Evolutionary conservation across 1,140 invertebrate species (phyloP), one percentile per base, ranked within the genome.

Genomic region (Odontomachus brunneus): DNA sequence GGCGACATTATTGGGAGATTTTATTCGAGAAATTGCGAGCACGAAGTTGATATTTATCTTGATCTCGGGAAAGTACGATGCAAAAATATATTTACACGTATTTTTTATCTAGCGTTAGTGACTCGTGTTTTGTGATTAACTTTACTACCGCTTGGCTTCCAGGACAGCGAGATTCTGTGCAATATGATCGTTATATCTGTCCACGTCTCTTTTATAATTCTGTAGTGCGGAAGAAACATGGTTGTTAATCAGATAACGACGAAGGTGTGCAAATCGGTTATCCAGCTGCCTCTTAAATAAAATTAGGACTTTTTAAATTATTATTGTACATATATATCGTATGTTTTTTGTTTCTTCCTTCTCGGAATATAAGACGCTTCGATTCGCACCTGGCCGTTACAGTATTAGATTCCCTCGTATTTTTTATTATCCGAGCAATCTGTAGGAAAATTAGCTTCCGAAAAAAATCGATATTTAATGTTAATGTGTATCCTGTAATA

Each of bases 161-260:
- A 51, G 74, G 33, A 66, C 57, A 66, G 24, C 65, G 24, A 81
- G 62, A 72, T 73, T 84, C 44, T 67, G 49, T 87, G 83, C 65
- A 78, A 87, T 84, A 53, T 83, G 69, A 59, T 84, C 19, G 19
- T 82, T 82, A 26, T 11, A 7, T 81, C 49, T 78, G 4, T 67
- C 15, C 3, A 3, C 12, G 49, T 38, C 9, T 38, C 9, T 78
- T 57, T 78, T 69, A 76, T 51, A 26, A 63, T 48, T 11, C 67
- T 24, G 33, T 7, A 55, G 33, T 67, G 49, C 75, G 49, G 75
- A 78, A 67, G 75, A 78, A 69, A 22, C 17, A 75, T 11, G 22
- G 11, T 76, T 78, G 19, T 55, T 44, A 44, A 44, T 44, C 1
- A 14, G 19, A 69, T 19, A 44, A 69, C 67, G 17, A 19, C 22